Evolutionary conservation across 2,113 vertebrate genomes (phyloP).

Genomic region (Cinclus mexicanus): DNA sequence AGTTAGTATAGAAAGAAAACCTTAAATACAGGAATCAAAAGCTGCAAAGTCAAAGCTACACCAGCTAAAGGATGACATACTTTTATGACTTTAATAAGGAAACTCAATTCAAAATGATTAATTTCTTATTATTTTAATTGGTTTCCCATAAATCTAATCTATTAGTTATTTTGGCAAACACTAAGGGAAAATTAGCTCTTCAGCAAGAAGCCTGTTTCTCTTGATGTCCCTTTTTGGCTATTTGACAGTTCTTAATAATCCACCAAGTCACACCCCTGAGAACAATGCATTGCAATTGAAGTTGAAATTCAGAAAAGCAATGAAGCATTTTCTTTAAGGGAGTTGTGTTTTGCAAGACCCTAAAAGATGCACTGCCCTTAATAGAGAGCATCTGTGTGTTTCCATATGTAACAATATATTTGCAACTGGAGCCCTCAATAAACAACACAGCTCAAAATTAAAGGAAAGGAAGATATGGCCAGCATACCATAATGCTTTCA

Average conservation of each 20-base stretch:
- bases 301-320: neutral
- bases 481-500: neutral
- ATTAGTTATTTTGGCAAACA: neutral
- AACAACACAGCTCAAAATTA: neutral
- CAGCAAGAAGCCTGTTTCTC: neutral
- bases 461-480: neutral
- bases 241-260: neutral
- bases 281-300: neutral
- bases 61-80: neutral
- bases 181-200: neutral
- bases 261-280: neutral
- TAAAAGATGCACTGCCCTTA: neutral
- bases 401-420: neutral
- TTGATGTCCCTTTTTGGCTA: neutral
- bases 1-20: neutral
- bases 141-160: neutral
- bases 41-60: neutral
- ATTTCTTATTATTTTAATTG: neutral
- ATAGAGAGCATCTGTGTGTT: neutral
- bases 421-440: accelerated
- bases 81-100: neutral
- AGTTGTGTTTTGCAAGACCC: neutral
- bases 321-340: neutral
- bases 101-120: neutral
- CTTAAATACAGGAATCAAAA: neutral